Evolutionary conservation across 2,113 vertebrate species (phyloP), one percentile per base, ranked within the genome.

Genomic region (Myanophis thanlyinensis): DNA sequence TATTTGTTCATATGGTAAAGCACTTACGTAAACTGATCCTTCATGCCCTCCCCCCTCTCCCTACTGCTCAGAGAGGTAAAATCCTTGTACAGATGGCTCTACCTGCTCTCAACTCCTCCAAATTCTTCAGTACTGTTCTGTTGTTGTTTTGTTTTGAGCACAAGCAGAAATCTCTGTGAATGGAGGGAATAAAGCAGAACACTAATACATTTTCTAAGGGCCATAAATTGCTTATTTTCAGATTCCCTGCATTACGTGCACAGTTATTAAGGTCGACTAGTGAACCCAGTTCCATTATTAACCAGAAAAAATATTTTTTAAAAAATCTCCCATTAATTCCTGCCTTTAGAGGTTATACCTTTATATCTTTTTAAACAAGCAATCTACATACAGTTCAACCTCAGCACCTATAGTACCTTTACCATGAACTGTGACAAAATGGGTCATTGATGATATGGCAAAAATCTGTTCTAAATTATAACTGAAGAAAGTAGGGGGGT

Each of bases 1-100:
- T 98, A 98, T 98, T 99, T 98, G 98, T 98, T 98, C 98, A 98
- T 98, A 98, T 98, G 98, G 98, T 97, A 98, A 98, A 98, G 98
- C 96, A 98, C 97, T 98, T 98, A 98, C 98, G 98, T 98, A 98
- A 99, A 97, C 97, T 93, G 98, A 98, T 98, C 98, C 6, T 20
- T 90, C 93, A 89, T 93, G 12, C 93, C n/a, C 53, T 27, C 0
- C 3, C 1, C 35, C 93, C 91, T 35, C 92, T 92, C 95, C 89
- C 92, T 91, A 88, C 91, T 96, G 88, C 97, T 95, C 92, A 95
- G 97, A 97, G 95, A 96, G 94, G 95, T 97, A 93, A 95, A 93
- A 27, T 98, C 98, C 96, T 95, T 91, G 88, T 96, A 94, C 97
- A 97, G 97, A 98, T 98, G 97, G 97, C 94, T 97, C 97, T 98